These are phyloP conservation scores for Allolobophora icterica DNA, from an alignment of 2,888 invertebrate species.

Conservation along the genomic window DNA sequence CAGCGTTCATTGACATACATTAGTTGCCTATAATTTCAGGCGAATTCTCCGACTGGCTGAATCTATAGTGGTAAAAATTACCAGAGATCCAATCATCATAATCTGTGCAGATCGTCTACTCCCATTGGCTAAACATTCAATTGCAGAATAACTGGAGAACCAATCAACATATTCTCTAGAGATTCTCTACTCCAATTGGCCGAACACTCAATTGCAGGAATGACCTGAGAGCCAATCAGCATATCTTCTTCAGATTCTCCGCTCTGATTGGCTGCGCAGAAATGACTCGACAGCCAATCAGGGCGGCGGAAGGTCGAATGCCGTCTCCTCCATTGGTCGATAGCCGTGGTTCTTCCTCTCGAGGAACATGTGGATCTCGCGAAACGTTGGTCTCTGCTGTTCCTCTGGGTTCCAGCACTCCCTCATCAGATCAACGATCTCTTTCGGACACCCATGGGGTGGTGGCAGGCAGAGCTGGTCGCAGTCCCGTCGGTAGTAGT, in stretches of 20 bases:
- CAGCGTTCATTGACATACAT: background rate
- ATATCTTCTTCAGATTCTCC: background rate
- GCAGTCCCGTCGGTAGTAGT: constrained; percentile 75
- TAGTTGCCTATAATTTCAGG: background rate
- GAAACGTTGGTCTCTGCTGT: constrained; percentile 81
- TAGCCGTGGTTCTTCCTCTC: constrained; percentile 67
- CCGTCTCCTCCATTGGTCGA: constrained; percentile 57
- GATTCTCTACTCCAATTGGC: background rate
- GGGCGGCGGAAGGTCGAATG: background rate
- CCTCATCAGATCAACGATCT: constrained; percentile 87
- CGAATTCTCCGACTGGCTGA: background rate
- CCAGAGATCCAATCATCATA: background rate
- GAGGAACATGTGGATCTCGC: constrained; percentile 85
- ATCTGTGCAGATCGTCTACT: too few relatives aligned
- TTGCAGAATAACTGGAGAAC: background rate
- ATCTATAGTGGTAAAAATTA: background rate
- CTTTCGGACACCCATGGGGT: constrained; percentile 80
- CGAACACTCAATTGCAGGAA: background rate
- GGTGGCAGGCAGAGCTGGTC: constrained; percentile 70
- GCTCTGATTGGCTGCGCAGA: background rate
- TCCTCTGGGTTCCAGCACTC: constrained; percentile 88
- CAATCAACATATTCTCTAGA: background rate
- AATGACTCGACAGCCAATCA: background rate
- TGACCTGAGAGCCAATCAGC: background rate
- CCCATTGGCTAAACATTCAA: too few relatives aligned